Evolutionary conservation across 2,113 vertebrate species (phyloP).

Genomic region (Chaenogobius annularis): DNA sequence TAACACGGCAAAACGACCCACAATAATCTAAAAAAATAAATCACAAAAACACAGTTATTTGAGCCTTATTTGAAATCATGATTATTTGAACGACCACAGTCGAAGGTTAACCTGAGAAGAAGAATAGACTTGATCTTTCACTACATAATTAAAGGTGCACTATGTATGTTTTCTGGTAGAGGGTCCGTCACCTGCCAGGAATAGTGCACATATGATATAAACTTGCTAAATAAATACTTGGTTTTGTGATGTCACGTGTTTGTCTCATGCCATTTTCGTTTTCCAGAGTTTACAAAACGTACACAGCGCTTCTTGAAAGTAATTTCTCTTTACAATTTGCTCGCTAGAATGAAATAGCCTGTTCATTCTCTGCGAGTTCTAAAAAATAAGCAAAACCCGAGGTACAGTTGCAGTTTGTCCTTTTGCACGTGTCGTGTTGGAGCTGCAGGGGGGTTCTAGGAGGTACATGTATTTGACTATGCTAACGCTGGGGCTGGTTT

Average conservation of each 20-base stretch:
- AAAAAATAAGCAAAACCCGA: not conserved
- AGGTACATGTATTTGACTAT: not conserved
- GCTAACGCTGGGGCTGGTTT: not conserved
- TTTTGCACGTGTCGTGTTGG: not conserved
- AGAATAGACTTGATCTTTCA: too few species aligned
- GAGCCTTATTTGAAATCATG: too few species aligned
- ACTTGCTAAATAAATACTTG: too few species aligned
- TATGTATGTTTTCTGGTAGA: too few species aligned
- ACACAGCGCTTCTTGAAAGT: too few species aligned
- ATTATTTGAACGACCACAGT: not conserved
- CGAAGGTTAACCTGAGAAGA: too few species aligned
- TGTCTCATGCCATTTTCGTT: too few species aligned
- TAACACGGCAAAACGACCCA: slow-evolving; percentile 27
- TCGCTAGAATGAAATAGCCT: not conserved
- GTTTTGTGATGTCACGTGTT: too few species aligned
- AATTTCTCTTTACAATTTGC: not conserved
- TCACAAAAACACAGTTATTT: not conserved
- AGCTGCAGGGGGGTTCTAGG: not conserved
- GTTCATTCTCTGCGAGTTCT: not conserved
- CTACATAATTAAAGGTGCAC: too few species aligned
- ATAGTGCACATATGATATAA: too few species aligned
- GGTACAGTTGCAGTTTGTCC: not conserved
- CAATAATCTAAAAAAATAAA: slow-evolving; percentile 5
- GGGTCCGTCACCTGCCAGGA: too few species aligned
- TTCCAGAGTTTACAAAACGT: too few species aligned